Conservation (phyloP, 2,113 vertebrate genomes). For the Pomatostomus ruficeps region DNA sequence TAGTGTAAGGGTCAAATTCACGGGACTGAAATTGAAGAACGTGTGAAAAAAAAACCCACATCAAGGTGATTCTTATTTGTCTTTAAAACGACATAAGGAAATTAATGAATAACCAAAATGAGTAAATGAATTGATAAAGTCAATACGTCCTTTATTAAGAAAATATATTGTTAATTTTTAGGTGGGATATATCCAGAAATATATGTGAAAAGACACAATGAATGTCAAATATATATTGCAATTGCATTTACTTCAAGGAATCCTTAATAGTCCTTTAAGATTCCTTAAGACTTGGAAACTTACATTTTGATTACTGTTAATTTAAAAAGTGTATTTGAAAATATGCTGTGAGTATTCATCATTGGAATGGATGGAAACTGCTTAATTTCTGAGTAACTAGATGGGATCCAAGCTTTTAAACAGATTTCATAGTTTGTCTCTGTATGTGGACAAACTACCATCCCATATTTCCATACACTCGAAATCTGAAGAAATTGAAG, state of each 20-base stretch:
- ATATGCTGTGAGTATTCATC: background rate
- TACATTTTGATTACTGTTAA: background rate
- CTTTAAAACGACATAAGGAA: background rate
- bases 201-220: background rate
- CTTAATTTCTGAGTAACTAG: background rate
- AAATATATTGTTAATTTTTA: background rate
- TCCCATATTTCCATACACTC: background rate
- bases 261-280: background rate
- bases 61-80: background rate
- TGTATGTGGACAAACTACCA: background rate
- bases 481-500: background rate
- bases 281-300: background rate
- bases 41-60: background rate
- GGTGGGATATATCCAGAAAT: background rate
- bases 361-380: background rate
- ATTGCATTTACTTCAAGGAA: background rate
- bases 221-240: background rate
- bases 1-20: accelerated
- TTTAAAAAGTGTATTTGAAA: background rate
- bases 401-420: background rate
- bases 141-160: background rate
- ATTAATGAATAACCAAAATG: background rate
- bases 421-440: background rate
- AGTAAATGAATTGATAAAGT: background rate
- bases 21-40: background rate